phyloP scores from a whole-genome alignment of 2,888 invertebrate genomes.

The Zaprionus lineosus region DNA sequence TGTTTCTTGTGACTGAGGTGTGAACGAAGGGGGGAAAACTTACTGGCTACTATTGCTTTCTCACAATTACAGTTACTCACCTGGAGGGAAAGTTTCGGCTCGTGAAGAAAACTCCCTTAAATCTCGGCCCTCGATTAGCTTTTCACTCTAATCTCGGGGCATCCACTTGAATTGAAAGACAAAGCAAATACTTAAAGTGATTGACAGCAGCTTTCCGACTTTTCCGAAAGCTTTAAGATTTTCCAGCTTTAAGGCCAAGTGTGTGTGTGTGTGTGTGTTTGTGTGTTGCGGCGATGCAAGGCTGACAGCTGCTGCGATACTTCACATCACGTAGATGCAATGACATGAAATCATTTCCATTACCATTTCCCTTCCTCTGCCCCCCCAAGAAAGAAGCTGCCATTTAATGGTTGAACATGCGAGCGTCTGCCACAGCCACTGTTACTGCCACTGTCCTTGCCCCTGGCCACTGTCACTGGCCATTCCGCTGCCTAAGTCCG shows the following conservation, averaged over 20 bases:
- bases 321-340: conserved; percentile 76
- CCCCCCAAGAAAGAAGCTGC: no score
- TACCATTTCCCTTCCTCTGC: conserved; percentile 33
- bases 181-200: conserved; percentile 9
- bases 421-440: neutral
- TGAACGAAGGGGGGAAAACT: no score
- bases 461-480: no score
- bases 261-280: no score
- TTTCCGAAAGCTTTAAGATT: conserved; percentile 2
- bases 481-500: neutral
- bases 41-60: no score
- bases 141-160: no score
- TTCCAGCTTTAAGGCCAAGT: conserved; percentile 17
- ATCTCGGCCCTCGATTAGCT: conserved; percentile 11
- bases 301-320: conserved; percentile 20
- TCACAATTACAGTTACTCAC: no score
- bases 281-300: no score
- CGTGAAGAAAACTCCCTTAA: no score
- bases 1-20: no score
- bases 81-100: no score
- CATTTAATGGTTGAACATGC: conserved; percentile 47
- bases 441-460: no score
- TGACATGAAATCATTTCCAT: conserved; percentile 74
- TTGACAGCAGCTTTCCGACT: neutral
- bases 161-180: conserved; percentile 15